These are phyloP conservation scores for Pogona vitticeps DNA, from an alignment of 2,113 vertebrate genomes.

Conservation along the genomic window DNA sequence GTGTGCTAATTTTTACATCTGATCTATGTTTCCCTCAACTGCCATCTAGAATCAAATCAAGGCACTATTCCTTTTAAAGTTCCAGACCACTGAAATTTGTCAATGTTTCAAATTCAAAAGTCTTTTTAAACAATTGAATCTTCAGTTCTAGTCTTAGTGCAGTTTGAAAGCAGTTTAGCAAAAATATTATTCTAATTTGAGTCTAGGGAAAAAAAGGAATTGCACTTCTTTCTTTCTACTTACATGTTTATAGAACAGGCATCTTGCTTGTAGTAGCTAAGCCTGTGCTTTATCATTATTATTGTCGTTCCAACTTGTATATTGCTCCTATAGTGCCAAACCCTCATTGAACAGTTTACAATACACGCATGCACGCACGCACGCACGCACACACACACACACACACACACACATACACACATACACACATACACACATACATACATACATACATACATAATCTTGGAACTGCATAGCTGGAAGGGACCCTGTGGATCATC, in stretches of 20 bases:
- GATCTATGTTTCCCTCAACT: not conserved
- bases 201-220: not conserved
- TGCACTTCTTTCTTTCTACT: not conserved
- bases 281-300: not conserved
- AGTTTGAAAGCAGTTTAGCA: not conserved
- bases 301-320: not conserved
- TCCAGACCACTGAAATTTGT: not conserved
- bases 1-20: not conserved
- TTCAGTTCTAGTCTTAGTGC: not conserved
- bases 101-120: not conserved
- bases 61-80: no score
- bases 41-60: not conserved
- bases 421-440: not conserved
- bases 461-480: no score
- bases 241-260: not conserved
- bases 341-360: no score
- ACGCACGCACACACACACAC: not conserved
- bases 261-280: not conserved
- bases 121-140: not conserved
- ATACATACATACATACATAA: no score
- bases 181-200: not conserved
- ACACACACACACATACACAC: not conserved
- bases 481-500: no score
- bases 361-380: not conserved
- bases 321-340: not conserved